phyloP scores from a whole-genome alignment of 2,797 vertebrate genomes.

The Esox masquinongy region DNA sequence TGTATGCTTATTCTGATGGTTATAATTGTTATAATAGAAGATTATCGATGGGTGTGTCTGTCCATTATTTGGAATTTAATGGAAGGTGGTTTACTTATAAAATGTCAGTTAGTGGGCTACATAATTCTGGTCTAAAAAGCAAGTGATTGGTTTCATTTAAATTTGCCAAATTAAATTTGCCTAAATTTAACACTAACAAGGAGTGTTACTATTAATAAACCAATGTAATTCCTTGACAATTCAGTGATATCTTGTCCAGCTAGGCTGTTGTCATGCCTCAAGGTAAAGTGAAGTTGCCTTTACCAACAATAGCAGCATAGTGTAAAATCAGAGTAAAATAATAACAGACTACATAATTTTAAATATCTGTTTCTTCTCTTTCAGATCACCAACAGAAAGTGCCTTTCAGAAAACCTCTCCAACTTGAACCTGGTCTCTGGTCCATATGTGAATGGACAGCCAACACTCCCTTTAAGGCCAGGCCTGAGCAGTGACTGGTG shows the following conservation, averaged over 20 bases:
- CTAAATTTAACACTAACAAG: too few species aligned
- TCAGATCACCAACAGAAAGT: slow-evolving; percentile 72
- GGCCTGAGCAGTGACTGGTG: slow-evolving; percentile 62
- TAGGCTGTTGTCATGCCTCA: slow-evolving; percentile 44
- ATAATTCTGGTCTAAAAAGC: not conserved
- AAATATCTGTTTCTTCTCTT: slow-evolving; percentile 39
- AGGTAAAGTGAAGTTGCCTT: slow-evolving; percentile 26
- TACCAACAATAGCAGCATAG: slow-evolving; percentile 23
- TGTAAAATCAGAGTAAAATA: not conserved
- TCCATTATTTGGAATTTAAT: not conserved
- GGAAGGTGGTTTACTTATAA: not conserved
- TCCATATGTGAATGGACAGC: slow-evolving; percentile 39
- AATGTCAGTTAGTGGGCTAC: not conserved
- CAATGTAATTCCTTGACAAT: slow-evolving; percentile 22
- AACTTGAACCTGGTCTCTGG: slow-evolving; percentile 62
- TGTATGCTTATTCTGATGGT: slow-evolving; percentile 18
- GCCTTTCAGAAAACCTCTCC: slow-evolving; percentile 69
- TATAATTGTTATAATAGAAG: slow-evolving; percentile 28
- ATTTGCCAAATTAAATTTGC: too few species aligned
- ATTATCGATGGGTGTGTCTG: not conserved
- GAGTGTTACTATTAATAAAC: not conserved
- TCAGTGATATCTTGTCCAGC: slow-evolving; percentile 14
- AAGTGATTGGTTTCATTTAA: too few species aligned
- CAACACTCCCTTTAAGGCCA: slow-evolving; percentile 58
- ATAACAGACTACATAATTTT: slow-evolving; percentile 1